A percentile compares a stretch with the other conserved stretches of the same genome.
Evolutionary conservation across 2,113 vertebrate species (phyloP).

Genomic region (Mugil cephalus): DNA sequence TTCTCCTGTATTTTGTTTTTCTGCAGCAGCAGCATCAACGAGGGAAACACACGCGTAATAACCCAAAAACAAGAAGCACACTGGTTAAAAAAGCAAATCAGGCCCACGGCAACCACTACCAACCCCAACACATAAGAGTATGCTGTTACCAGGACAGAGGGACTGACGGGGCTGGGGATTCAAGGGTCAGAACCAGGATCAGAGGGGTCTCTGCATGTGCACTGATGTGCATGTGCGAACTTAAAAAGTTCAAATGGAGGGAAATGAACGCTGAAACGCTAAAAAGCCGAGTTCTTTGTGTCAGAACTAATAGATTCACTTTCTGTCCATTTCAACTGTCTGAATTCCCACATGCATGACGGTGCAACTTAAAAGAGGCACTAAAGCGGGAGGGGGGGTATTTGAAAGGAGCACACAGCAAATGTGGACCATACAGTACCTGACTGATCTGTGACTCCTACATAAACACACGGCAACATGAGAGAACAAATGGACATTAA

Average conservation of each 20-base stretch:
- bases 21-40: slow-evolving; percentile 38
- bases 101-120: slow-evolving; percentile 75
- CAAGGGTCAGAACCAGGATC: slow-evolving; percentile 49
- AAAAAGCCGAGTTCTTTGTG: background rate
- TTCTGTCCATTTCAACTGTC: slow-evolving; percentile 28
- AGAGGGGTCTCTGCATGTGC: slow-evolving; percentile 49
- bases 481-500: slow-evolving; percentile 83
- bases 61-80: slow-evolving; percentile 66
- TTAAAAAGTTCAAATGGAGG: slow-evolving; percentile 49
- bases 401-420: slow-evolving; percentile 80
- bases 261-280: slow-evolving; percentile 2
- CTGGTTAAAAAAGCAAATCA: slow-evolving; percentile 80
- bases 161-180: slow-evolving; percentile 39
- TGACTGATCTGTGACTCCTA: slow-evolving; percentile 92
- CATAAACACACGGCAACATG: slow-evolving; percentile 83
- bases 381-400: slow-evolving; percentile 41
- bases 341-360: slow-evolving; percentile 61
- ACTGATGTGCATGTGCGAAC: slow-evolving; percentile 69
- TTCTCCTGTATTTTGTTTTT: slow-evolving; percentile 13
- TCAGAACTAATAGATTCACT: background rate
- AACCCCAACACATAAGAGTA: slow-evolving; percentile 69
- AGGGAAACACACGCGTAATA: slow-evolving; percentile 39
- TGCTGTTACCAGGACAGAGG: slow-evolving; percentile 68
- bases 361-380: slow-evolving; percentile 53
- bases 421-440: slow-evolving; percentile 86